Evolutionary conservation across 1,140 invertebrate species (phyloP).

Genomic region (Acromyrmex charruanus): DNA sequence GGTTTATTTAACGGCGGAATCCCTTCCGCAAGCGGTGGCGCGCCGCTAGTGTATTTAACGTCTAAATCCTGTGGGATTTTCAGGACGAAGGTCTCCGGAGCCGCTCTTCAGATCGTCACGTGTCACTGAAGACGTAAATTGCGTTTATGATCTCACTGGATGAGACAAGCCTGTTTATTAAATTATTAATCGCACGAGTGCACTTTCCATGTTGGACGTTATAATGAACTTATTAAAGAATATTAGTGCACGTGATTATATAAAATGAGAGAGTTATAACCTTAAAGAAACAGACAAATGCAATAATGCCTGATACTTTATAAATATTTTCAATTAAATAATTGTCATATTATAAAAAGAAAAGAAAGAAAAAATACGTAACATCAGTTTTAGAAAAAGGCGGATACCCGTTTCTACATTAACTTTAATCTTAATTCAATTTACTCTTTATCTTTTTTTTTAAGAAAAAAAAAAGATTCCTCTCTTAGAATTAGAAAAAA

Average conservation of each 20-base stretch:
- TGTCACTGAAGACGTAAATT: constrained; percentile 60
- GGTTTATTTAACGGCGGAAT: constrained; percentile 65
- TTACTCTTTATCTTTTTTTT: too few relatives aligned
- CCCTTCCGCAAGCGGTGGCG: constrained; percentile 44
- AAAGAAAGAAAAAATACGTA: neutral
- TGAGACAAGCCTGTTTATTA: constrained; percentile 42
- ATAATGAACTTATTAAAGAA: neutral
- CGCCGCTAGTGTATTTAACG: constrained; percentile 31
- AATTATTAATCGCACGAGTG: constrained; percentile 36
- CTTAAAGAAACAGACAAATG: neutral
- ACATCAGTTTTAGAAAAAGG: neutral
- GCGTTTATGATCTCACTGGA: constrained; percentile 44
- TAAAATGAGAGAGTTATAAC: neutral
- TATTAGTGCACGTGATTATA: neutral
- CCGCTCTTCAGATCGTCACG: constrained; percentile 53
- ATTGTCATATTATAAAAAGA: neutral
- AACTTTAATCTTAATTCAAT: neutral
- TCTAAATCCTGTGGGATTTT: constrained; percentile 55
- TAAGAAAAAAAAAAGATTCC: too few relatives aligned
- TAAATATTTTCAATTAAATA: neutral
- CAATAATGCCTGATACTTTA: neutral
- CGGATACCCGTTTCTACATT: neutral
- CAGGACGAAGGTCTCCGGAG: constrained; percentile 35
- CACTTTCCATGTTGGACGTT: neutral
- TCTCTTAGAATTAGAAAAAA: too few relatives aligned